Percentiles rank a stretch among this genome's conserved stretches.
These are phyloP conservation scores for Diaprepes abbreviatus DNA, from an alignment of 2,888 invertebrate species.

Conservation along the genomic window DNA sequence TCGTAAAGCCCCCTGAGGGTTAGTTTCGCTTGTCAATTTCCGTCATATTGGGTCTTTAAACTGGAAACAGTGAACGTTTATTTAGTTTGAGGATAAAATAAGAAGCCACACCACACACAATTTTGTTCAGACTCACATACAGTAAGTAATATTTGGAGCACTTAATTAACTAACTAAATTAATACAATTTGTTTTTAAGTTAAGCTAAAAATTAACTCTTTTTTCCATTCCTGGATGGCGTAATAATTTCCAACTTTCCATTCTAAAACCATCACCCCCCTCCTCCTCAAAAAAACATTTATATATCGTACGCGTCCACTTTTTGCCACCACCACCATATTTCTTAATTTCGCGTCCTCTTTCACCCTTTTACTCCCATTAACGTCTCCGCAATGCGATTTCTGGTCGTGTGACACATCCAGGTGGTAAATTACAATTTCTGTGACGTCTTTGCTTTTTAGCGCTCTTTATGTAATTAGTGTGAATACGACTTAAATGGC, in stretches of 20 bases:
- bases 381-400: constrained; percentile 48
- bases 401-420: constrained; percentile 50
- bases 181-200: no score
- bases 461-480: constrained; percentile 47
- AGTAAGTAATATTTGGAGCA: no score
- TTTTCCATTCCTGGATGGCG: background rate
- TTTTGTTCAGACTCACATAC: no score
- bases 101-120: no score
- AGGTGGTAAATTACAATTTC: constrained; percentile 49
- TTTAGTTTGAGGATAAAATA: no score
- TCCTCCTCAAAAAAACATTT: no score
- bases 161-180: no score
- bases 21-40: constrained; percentile 36
- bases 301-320: constrained; percentile 37
- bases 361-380: constrained; percentile 46
- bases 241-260: background rate
- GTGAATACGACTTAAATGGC: constrained; percentile 45
- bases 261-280: constrained; percentile 1
- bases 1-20: constrained; percentile 31
- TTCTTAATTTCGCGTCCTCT: constrained; percentile 45
- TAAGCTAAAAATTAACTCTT: no score
- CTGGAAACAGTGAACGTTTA: background rate
- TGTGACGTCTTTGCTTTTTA: constrained; percentile 48
- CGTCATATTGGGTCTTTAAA: constrained; percentile 9
- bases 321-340: constrained; percentile 37